Evolutionary conservation across 2,888 invertebrate genomes (phyloP).

Genomic region (Polyommatus iphigenia): DNA sequence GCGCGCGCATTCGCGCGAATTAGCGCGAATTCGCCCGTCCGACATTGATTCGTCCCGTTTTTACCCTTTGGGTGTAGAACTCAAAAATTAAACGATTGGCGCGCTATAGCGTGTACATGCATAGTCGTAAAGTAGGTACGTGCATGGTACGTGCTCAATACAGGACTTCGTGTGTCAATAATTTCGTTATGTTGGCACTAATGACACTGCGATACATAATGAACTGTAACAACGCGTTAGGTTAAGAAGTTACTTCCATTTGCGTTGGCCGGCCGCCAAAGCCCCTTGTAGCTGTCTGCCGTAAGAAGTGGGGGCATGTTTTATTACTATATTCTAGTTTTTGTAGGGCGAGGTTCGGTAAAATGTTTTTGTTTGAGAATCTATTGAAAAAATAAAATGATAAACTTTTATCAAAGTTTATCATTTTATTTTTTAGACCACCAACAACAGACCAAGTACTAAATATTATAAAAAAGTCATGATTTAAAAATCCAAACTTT

Average conservation of each 20-base stretch:
- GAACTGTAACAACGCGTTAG: slow-evolving; percentile 57
- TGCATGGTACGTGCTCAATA: background rate
- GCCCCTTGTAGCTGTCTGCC: slow-evolving; percentile 48
- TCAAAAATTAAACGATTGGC: background rate
- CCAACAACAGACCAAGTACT: no score
- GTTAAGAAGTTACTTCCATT: slow-evolving; percentile 57
- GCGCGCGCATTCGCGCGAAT: no score
- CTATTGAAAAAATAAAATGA: no score
- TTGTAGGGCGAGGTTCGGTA: background rate
- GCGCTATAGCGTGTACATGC: background rate
- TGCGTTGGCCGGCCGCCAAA: slow-evolving; percentile 68
- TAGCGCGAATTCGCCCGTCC: no score
- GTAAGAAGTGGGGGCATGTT: slow-evolving; percentile 38
- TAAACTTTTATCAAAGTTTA: no score
- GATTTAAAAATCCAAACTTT: no score
- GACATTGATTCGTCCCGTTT: no score
- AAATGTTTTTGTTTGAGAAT: background rate
- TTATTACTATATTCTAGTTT: slow-evolving; percentile 29
- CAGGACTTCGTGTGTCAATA: slow-evolving; percentile 12
- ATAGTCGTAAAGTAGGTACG: background rate
- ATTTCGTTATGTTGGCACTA: slow-evolving; percentile 30
- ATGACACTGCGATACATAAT: slow-evolving; percentile 55
- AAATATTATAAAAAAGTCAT: no score
- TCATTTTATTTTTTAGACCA: no score
- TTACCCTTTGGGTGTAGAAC: no score